Base-by-base conservation (phyloP, 2,113 vertebrate genomes). In the Paralichthys olivaceus region DNA sequence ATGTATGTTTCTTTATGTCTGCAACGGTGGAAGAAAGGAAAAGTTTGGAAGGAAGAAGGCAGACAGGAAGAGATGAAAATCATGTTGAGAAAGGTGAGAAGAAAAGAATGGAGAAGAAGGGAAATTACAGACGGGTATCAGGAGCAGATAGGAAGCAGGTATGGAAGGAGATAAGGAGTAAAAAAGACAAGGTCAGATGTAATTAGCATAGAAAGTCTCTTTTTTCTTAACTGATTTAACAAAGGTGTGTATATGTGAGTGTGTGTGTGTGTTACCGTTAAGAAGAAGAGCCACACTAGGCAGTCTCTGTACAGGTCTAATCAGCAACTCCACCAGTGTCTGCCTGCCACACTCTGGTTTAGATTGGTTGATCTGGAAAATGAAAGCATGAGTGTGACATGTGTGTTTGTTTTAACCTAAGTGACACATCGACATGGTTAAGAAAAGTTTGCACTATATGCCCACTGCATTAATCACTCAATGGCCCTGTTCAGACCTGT, bases 1-100 rank as follows among this genome's bases (percentile, higher is more conserved):
- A 84, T 20, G 98, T 99, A 61, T 99, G 98, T 82, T 99, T 99
- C 93, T 95, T 98, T 88, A 99, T 96, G 89, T 99, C 98, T 99
- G 85, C 15, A 75, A 69, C 0, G 4, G 51, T n/a, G 23, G 17
- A 28, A 62, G 51, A 73, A 74, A 71, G 23, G 23, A 15, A 63
- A 26, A 25, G 45, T 61, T 58, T 57, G 4, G 5, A 69, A 13
- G 53, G 28, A 67, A 49, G 49, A 2, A 43, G 62, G 7, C 17
- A 20, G 9, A 37, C 29, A 37, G 9, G 54, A 62, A 11, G 15
- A 68, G 53, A 84, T 40, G n/a, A 32, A 69, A 74, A 57, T 15
- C 5, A 51, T 25, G 14, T 9, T 0, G 11, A 47, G 13, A 66
- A 61, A 9, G 49, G 49, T 53, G 29, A 73, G 62, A 0, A 57